Evolutionary conservation across 2,888 invertebrate genomes (phyloP).

Genomic region (Molanna angustata): DNA sequence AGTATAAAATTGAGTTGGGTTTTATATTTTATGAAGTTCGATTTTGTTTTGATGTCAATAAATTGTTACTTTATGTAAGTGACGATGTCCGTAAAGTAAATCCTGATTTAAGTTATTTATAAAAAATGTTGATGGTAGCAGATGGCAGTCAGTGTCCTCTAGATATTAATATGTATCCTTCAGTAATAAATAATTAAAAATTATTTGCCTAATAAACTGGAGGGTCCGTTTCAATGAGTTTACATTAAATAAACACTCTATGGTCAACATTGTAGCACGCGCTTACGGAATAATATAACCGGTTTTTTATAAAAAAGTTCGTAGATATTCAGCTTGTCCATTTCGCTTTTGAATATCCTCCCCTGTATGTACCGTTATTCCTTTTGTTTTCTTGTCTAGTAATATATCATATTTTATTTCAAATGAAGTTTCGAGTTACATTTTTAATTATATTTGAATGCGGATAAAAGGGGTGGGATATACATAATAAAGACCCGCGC

Average conservation of each 20-base stretch:
- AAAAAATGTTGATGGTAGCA: no score
- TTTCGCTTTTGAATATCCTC: constrained; percentile 9
- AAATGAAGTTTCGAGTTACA: no score
- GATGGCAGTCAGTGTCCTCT: background rate
- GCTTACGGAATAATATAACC: constrained; percentile 19
- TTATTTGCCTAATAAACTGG: constrained; percentile 27
- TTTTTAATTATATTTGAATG: no score
- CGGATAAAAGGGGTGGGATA: no score
- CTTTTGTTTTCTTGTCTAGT: constrained; percentile 17
- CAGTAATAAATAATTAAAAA: constrained; percentile 27
- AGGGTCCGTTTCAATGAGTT: constrained; percentile 18
- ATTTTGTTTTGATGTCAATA: no score
- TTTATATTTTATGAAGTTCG: no score
- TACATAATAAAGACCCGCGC: no score
- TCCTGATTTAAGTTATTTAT: no score
- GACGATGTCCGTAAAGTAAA: no score
- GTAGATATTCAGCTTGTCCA: constrained; percentile 18
- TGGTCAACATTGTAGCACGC: constrained; percentile 19
- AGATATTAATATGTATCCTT: constrained; percentile 1
- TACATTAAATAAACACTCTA: constrained; percentile 26
- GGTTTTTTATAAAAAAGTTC: constrained; percentile 10
- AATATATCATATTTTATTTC: constrained; percentile 24
- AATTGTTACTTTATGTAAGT: no score
- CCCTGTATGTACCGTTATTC: background rate
- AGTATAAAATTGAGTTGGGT: no score